These are phyloP conservation scores for Papilio polytes DNA, from an alignment of 1,140 invertebrate genomes.

Conservation along the genomic window DNA sequence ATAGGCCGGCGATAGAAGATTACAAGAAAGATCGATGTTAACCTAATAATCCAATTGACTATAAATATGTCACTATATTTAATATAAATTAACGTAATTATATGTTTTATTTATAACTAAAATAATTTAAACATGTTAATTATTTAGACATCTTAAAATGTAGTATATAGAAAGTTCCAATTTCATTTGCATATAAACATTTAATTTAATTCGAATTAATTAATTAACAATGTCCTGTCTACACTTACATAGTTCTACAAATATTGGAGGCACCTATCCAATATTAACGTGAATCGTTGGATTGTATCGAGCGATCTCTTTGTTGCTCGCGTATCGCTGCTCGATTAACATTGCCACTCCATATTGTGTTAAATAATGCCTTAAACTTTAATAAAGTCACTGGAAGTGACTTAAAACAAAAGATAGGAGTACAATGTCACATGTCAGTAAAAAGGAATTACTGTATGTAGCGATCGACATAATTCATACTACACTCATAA, in stretches of 20 bases:
- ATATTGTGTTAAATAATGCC: constrained; percentile 37
- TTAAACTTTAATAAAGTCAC: constrained; percentile 41
- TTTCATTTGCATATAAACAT: too few species aligned
- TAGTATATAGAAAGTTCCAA: too few species aligned
- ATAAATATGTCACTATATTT: too few species aligned
- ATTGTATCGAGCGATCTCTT: constrained; percentile 68
- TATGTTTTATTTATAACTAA: too few species aligned
- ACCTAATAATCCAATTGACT: neutral
- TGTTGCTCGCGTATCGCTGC: constrained; percentile 63
- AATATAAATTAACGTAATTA: too few species aligned
- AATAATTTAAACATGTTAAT: too few species aligned
- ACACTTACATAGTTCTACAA: constrained; percentile 11
- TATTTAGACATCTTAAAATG: too few species aligned
- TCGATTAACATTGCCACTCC: constrained; percentile 50
- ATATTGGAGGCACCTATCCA: constrained; percentile 29
- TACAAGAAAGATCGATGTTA: constrained; percentile 2
- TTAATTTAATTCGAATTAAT: neutral
- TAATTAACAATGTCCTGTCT: neutral
- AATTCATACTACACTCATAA: too few species aligned
- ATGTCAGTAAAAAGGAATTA: too few species aligned
- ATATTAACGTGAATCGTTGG: constrained; percentile 48
- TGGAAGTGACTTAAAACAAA: constrained; percentile 30
- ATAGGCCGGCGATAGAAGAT: constrained; percentile 39
- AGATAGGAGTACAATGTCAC: too few species aligned
- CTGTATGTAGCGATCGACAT: too few species aligned